Base-by-base conservation (phyloP, 2,888 invertebrate genomes). In the Aporophyla lueneburgensis region DNA sequence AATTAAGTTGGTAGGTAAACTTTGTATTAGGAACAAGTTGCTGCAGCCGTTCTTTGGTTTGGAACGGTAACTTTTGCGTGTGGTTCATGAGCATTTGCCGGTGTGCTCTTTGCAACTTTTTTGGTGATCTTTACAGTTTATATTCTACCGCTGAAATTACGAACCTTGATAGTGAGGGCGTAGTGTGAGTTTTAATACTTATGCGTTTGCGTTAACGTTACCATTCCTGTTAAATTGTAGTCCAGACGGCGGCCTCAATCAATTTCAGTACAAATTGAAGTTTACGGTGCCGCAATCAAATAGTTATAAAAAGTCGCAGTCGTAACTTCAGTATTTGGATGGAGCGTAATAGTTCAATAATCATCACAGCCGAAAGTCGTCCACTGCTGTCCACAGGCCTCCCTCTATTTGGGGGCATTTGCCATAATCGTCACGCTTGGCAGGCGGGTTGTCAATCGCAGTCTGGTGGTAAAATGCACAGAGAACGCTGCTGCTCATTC, bases 1-100 rank as follows among this genome's bases (percentile, higher is more conserved):
- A 81, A 81, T 81, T 84, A 83, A 78, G 67, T 68, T 62, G 63
- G 24, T 46, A 56, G 14, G 58, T 58, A 40, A 83, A 73, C 54
- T 78, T 81, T 9, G 49, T 68, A 70, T 62, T 49, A 14, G 46
- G 59, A 21, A 33, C 19, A 56, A 77, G 24, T 78, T 66, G 66
- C 63, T 59, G 75, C 54, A 59, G 14, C 5, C 14, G 67, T 62
- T 58, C 59, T 43, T 73, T 66, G 54, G 27, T 71, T 63, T 63
- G 10, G 27, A 43, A 66, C 33, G 7, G 51, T 24, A 63, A 68
- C 24, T 78, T 78, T 78, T 63, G 19, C 43, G 21, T 46, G 3
- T 49, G 58, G 6, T 33, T 21, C 46, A 51, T 33, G 54, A n/a
- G 33, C 24, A 46, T 69, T 68, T 27, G n/a, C 24, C 49, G 10